Conservation (phyloP, 1,140 invertebrate genomes). For the Chymomyza costata region DNA sequence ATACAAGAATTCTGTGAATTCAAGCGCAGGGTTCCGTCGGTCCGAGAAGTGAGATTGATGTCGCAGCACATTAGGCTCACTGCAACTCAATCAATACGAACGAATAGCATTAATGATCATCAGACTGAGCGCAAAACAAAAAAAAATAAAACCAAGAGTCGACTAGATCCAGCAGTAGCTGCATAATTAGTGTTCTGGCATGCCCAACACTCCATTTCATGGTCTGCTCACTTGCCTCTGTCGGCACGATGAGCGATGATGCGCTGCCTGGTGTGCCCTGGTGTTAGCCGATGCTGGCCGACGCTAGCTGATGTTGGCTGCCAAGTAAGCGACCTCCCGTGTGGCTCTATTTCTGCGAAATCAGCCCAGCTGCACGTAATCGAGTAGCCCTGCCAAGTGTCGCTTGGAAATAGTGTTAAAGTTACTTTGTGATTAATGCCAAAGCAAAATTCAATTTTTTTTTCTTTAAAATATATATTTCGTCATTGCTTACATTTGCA, state of each 20-base stretch:
- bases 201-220: conserved; percentile 20
- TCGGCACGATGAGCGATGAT: conserved; percentile 62
- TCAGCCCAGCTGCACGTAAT: conserved; percentile 57
- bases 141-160: background rate
- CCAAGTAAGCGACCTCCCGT: conserved; percentile 52
- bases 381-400: conserved; percentile 17
- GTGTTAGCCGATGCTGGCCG: background rate
- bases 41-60: conserved; percentile 48
- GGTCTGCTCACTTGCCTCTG: conserved; percentile 19
- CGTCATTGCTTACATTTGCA: conserved; percentile 75
- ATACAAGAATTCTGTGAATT: conserved; percentile 54
- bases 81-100: conserved; percentile 67
- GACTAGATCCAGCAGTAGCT: conserved; percentile 23
- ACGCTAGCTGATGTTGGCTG: background rate
- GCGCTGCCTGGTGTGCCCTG: background rate
- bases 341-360: conserved; percentile 68
- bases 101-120: conserved; percentile 52
- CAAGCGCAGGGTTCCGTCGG: conserved; percentile 6
- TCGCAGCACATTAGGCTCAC: conserved; percentile 69
- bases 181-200: conserved; percentile 69
- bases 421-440: too few species aligned
- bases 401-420: too few species aligned
- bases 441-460: background rate
- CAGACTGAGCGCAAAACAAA: conserved; percentile 5
- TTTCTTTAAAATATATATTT: conserved; percentile 6